Percentiles rank a stretch among this genome's conserved stretches.
Conservation (phyloP, 2,113 vertebrate genomes). For the Puma concolor region DNA sequence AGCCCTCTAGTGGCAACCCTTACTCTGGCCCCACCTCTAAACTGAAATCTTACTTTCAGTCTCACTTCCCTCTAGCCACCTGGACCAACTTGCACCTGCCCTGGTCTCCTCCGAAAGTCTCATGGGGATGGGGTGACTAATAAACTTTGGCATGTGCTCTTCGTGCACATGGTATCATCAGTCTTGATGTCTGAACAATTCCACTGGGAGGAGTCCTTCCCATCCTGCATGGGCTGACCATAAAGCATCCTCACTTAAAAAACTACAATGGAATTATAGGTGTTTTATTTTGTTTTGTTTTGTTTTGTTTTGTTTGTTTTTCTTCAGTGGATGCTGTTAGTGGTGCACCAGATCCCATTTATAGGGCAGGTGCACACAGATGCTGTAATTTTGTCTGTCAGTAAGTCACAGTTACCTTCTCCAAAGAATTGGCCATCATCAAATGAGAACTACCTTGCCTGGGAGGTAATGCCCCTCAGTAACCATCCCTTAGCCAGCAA, state of each 20-base stretch:
- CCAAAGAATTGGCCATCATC: neutral
- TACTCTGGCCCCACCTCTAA: neutral
- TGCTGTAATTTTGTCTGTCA: neutral
- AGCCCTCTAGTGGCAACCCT: neutral
- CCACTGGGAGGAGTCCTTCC: neutral
- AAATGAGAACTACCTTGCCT: neutral
- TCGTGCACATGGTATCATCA: neutral
- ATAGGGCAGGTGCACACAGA: neutral
- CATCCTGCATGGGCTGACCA: neutral
- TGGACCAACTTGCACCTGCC: neutral
- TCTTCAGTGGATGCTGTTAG: neutral
- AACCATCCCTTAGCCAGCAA: neutral
- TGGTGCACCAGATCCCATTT: neutral
- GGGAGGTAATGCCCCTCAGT: neutral
- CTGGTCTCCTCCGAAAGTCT: neutral
- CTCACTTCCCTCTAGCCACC: neutral
- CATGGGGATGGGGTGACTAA: neutral
- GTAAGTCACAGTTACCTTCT: neutral
- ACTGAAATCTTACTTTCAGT: neutral
- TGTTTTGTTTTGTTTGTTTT: neutral
- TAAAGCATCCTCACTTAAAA: neutral
- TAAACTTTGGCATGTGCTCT: neutral
- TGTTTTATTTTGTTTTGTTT: neutral
- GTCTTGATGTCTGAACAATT: neutral
- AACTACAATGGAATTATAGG: neutral